phyloP scores from a whole-genome alignment of 2,113 vertebrate genomes.

The Sinocyclocheilus anshuiensis region DNA sequence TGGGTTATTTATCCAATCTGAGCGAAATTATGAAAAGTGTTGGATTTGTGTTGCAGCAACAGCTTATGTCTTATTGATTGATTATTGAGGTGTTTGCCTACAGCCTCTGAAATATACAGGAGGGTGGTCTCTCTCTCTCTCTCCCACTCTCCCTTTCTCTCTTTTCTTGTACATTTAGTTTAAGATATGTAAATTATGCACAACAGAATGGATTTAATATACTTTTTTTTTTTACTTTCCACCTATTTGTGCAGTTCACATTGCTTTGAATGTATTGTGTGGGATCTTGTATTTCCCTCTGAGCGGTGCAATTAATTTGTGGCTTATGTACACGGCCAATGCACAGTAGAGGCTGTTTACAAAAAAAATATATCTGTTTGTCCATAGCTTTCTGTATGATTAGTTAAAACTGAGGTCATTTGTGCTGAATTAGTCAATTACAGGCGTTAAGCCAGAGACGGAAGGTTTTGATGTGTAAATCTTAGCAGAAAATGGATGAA shows the following conservation, averaged over 20 bases:
- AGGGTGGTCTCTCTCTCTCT: slow-evolving; percentile 50
- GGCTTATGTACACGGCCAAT: neutral
- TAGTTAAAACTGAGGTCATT: slow-evolving; percentile 19
- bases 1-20: too few relatives aligned
- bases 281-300: slow-evolving; percentile 12
- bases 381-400: slow-evolving; percentile 25
- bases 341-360: neutral
- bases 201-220: slow-evolving; percentile 1
- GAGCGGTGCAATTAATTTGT: neutral
- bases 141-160: slow-evolving; percentile 52
- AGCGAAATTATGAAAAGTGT: too few relatives aligned
- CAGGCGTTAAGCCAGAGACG: slow-evolving; percentile 34
- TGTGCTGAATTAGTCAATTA: slow-evolving; percentile 50
- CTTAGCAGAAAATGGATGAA: slow-evolving; percentile 22
- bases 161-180: slow-evolving; percentile 30
- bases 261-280: neutral
- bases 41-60: too few relatives aligned
- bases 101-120: slow-evolving; percentile 74
- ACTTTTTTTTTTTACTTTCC: slow-evolving; percentile 5
- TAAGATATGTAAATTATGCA: slow-evolving; percentile 42
- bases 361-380: slow-evolving; percentile 30
- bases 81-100: slow-evolving; percentile 82
- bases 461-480: slow-evolving; percentile 23
- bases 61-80: too few relatives aligned
- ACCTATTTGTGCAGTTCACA: slow-evolving; percentile 21